Conservation (phyloP, 2,888 invertebrate species). For the Polydrusus tereticollis region DNA sequence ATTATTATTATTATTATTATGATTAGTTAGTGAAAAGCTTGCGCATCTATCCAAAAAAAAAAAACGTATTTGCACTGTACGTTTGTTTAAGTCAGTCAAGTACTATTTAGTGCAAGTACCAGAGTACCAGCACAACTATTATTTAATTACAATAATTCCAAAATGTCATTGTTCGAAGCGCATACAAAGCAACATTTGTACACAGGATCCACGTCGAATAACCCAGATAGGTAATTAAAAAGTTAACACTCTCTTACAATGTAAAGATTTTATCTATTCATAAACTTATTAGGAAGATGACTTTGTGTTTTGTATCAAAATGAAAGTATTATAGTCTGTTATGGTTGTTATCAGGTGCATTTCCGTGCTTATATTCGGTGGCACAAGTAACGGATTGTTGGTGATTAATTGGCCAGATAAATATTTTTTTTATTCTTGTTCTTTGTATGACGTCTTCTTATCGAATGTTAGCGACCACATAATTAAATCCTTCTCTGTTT, state of each 20-base stretch:
- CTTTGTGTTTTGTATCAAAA: slow-evolving; percentile 15
- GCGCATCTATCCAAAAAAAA: too few relatives aligned
- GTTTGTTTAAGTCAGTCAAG: too few relatives aligned
- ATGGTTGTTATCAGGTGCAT: not conserved
- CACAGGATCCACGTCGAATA: slow-evolving; percentile 7
- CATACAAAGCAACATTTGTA: slow-evolving; percentile 15
- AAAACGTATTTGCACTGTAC: too few relatives aligned
- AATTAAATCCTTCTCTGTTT: too few relatives aligned
- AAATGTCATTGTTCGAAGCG: not conserved
- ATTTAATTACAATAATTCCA: slow-evolving; percentile 6
- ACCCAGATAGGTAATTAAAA: slow-evolving; percentile 30
- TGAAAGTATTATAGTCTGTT: slow-evolving; percentile 13
- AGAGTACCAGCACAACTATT: not conserved
- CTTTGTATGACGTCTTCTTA: too few relatives aligned
- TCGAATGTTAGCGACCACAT: too few relatives aligned
- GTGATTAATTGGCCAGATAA: not conserved
- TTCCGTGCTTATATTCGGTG: not conserved
- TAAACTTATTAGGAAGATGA: slow-evolving; percentile 34
- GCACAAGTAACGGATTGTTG: not conserved
- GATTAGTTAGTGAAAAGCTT: too few relatives aligned
- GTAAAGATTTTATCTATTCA: slow-evolving; percentile 22
- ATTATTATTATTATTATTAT: too few relatives aligned
- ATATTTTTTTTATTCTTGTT: not conserved
- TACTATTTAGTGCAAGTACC: too few relatives aligned
- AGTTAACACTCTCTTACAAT: slow-evolving; percentile 21